Percentiles rank a stretch among this genome's conserved stretches.
phyloP scores from a whole-genome alignment of 2,113 vertebrate genomes.

The Setophaga coronata region DNA sequence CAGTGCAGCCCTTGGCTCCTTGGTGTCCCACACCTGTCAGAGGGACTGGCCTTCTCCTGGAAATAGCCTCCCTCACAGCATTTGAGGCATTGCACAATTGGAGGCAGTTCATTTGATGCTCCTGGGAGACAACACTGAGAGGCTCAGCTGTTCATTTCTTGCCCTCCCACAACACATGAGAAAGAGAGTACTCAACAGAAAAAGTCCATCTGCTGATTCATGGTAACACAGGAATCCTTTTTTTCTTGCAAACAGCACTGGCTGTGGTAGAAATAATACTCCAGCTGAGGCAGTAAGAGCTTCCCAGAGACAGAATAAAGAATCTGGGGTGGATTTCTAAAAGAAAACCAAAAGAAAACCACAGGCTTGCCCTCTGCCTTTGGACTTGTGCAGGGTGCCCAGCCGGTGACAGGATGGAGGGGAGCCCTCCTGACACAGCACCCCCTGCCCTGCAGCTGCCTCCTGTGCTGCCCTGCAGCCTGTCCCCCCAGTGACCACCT shows the following conservation, averaged over 20 bases:
- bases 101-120: constrained; percentile 6
- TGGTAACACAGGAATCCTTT: not conserved
- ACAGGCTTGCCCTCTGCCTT: not conserved
- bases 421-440: not conserved
- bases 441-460: not conserved
- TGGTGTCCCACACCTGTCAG: constrained; percentile 49
- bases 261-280: not conserved
- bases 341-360: not conserved
- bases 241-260: not conserved
- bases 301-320: not conserved
- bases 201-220: constrained; percentile 51
- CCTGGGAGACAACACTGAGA: not conserved
- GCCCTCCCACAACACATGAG: not conserved
- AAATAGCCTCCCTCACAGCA: not conserved
- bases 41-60: not conserved
- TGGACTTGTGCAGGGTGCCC: not conserved
- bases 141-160: constrained; percentile 51
- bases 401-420: not conserved
- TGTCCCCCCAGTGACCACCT: not conserved
- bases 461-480: not conserved
- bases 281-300: constrained; percentile 3
- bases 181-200: not conserved
- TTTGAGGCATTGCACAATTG: not conserved
- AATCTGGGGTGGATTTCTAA: not conserved
- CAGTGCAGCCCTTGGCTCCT: not conserved